These are phyloP conservation scores for Druceiella hillmani DNA, from an alignment of 2,888 invertebrate species.

Conservation along the genomic window DNA sequence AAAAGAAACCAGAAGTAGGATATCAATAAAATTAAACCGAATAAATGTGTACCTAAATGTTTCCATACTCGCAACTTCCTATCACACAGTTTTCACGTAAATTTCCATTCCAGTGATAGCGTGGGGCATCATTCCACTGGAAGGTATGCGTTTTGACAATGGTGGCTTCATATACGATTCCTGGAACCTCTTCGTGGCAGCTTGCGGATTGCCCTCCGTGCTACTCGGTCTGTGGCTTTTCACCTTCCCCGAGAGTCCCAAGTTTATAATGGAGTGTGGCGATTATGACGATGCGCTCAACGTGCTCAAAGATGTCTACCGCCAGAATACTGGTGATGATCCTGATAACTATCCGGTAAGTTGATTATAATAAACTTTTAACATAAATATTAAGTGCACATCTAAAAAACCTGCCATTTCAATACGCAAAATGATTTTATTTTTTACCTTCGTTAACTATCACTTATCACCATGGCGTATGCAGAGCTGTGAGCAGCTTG, in stretches of 20 bases:
- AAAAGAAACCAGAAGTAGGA: too few species aligned
- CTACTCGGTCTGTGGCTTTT: slow-evolving; percentile 65
- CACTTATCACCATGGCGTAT: too few species aligned
- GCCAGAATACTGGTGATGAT: slow-evolving; percentile 65
- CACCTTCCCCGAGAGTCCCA: slow-evolving; percentile 76
- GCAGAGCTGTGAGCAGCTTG: too few species aligned
- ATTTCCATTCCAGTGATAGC: slow-evolving; percentile 57
- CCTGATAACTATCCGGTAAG: slow-evolving; percentile 67
- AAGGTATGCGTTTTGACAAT: slow-evolving; percentile 53
- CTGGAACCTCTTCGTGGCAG: slow-evolving; percentile 76
- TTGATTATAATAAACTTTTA: too few species aligned
- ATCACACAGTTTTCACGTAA: slow-evolving; percentile 1
- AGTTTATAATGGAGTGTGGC: slow-evolving; percentile 74
- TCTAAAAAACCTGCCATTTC: too few species aligned
- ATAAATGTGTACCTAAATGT: too few species aligned
- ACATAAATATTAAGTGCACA: too few species aligned
- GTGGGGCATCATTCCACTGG: slow-evolving; percentile 71
- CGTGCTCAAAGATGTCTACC: slow-evolving; percentile 63
- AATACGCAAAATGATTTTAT: too few species aligned
- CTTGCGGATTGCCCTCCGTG: slow-evolving; percentile 67
- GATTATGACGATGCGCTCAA: slow-evolving; percentile 70
- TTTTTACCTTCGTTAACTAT: too few species aligned
- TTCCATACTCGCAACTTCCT: neutral
- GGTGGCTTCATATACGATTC: slow-evolving; percentile 64
- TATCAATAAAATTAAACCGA: too few species aligned